Evolutionary conservation across 2,797 vertebrate genomes (phyloP).

Genomic region (Darevskia mixta): DNA sequence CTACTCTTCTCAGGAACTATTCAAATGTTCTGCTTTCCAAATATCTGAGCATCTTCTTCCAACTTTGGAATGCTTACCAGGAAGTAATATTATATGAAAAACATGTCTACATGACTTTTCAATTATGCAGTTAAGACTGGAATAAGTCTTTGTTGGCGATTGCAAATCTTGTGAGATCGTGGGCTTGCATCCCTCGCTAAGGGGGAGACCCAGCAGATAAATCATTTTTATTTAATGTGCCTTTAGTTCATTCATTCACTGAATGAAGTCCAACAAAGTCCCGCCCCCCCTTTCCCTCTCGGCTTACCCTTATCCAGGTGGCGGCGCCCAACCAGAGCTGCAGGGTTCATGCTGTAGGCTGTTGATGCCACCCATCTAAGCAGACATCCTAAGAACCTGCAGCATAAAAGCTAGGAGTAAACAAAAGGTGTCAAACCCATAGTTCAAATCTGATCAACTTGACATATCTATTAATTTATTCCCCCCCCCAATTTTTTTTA

Average conservation of each 20-base stretch:
- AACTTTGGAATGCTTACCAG: neutral
- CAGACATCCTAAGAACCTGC: neutral
- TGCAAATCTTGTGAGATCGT: neutral
- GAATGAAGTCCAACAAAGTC: neutral
- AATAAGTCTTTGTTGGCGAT: neutral
- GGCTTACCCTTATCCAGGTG: neutral
- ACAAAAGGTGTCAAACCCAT: neutral
- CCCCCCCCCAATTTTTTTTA: no score
- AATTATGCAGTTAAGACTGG: neutral
- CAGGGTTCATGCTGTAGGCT: neutral
- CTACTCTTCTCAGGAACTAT: neutral
- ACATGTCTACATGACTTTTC: neutral
- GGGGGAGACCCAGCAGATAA: neutral
- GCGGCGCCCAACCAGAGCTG: neutral
- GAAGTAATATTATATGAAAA: constrained; percentile 6
- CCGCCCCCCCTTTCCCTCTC: no score
- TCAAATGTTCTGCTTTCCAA: neutral
- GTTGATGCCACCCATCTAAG: neutral
- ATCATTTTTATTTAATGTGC: neutral
- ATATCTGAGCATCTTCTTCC: neutral
- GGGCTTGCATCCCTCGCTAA: neutral
- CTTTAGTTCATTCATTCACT: neutral
- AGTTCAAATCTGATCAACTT: neutral
- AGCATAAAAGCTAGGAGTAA: neutral
- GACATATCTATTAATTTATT: no score